Conservation (phyloP, 2,888 invertebrate species). For the Limnephilus marmoratus region DNA sequence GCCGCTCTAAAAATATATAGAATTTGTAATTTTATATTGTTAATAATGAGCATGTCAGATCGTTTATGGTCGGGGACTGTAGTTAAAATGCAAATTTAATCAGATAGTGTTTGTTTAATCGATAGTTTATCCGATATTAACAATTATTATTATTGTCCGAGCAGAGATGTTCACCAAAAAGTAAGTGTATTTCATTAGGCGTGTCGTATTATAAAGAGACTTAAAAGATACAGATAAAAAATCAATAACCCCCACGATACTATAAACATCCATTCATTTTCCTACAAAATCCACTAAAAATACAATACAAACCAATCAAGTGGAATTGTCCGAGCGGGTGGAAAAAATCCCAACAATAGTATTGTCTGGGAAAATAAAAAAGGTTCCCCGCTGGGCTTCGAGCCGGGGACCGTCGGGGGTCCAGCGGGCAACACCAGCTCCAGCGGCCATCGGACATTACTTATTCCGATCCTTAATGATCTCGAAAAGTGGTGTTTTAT, state of each 20-base stretch:
- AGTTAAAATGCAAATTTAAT: constrained; percentile 38
- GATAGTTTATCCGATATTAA: background rate
- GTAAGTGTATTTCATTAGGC: constrained; percentile 26
- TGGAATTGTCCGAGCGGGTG: constrained; percentile 51
- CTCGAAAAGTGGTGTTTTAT: constrained; percentile 64
- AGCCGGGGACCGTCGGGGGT: constrained; percentile 54
- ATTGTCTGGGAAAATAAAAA: constrained; percentile 53
- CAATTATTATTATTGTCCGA: background rate
- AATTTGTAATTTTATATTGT: background rate
- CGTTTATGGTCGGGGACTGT: background rate
- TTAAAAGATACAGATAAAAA: constrained; percentile 13
- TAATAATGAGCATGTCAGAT: background rate
- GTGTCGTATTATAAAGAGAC: background rate
- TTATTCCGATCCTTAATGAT: constrained; percentile 61
- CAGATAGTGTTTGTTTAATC: constrained; percentile 27
- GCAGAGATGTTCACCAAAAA: background rate
- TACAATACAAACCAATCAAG: constrained; percentile 64
- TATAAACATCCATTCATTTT: constrained; percentile 56
- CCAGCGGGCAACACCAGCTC: constrained; percentile 48
- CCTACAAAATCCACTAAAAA: constrained; percentile 60
- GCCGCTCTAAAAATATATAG: background rate
- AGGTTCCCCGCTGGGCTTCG: constrained; percentile 52
- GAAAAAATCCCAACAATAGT: constrained; percentile 55
- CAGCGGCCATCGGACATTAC: constrained; percentile 54
- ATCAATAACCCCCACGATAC: constrained; percentile 37